These are phyloP conservation scores for Drosophila bocki DNA, from an alignment of 1,140 invertebrate species.

Conservation along the genomic window DNA sequence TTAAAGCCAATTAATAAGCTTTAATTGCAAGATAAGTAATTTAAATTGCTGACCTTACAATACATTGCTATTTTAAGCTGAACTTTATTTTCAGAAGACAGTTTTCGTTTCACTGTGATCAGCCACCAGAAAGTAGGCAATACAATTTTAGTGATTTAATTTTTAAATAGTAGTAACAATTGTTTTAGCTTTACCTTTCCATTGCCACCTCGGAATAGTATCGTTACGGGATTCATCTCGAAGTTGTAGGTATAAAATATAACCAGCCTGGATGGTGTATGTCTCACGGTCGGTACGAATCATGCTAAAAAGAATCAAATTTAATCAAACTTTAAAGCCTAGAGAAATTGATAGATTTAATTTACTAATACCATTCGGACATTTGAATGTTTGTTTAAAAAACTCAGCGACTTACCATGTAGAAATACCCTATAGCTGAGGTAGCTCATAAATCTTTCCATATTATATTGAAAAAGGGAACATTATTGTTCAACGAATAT, in stretches of 20 bases:
- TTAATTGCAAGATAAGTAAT: neutral
- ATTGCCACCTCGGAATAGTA: neutral
- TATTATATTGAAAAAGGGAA: neutral
- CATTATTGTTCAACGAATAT: neutral
- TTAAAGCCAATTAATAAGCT: neutral
- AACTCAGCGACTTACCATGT: constrained; percentile 16
- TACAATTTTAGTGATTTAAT: neutral
- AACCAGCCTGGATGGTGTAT: neutral
- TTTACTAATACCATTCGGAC: neutral
- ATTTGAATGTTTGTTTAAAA: no score
- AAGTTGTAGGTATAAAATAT: neutral
- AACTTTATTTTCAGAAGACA: neutral
- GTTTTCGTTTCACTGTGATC: neutral
- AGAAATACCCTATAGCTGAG: neutral
- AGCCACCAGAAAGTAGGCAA: neutral
- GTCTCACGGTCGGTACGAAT: neutral
- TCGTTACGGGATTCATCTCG: constrained; percentile 11
- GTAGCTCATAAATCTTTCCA: constrained; percentile 1
- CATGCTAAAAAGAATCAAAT: neutral
- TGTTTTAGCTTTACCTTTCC: constrained; percentile 6
- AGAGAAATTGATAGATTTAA: neutral
- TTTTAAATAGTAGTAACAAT: neutral
- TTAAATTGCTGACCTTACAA: neutral
- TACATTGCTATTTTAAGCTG: no score
- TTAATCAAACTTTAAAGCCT: neutral